Evolutionary conservation across 2,797 vertebrate genomes (phyloP), one percentile per base, ranked within the genome.

Genomic region (Anisognathus igniventris): DNA sequence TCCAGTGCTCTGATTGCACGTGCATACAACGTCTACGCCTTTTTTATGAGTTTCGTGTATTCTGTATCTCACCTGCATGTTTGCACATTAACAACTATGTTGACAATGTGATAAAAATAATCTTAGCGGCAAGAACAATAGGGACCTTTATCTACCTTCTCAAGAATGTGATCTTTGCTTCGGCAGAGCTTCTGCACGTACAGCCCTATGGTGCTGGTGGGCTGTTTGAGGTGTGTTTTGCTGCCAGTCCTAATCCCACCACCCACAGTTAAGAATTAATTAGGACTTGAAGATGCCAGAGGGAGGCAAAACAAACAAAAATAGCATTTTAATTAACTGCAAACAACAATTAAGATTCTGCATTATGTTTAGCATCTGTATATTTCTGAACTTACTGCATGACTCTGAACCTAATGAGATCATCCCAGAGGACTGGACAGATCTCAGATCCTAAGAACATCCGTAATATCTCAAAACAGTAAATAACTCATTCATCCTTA

Each of bases 251-350:
- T 86, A 92, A 95, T 86, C 94, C 94, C 94, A 92, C 95, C 88
- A 84, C 96, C 92, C 94, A 94, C 93, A 86, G 93, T 62, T 93
- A 42, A 70, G 95, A 95, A 88, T 75, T 96, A 96, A 96, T 96
- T 96, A 95, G 90, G 64, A 45, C 17, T 56, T 66, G 76, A 88
- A 78, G 51, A 64, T 84, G 94, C 93, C 92, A 95, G 80, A 94
- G 93, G 94, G 92, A 94, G 56, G 83, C 79, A 95, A 96, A 95
- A 24, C 90, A 96, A 95, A 93, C 76, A 95, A 94, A 96, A 95
- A 90, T 82, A 96, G 90, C 73, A 86, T 73, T 95, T 95, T 95
- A 92, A 96, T 95, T 95, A 96, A 92, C 88, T 70, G 74, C 68
- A 96, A 96, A 96, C 94, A 94, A 88, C 84, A 93, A 94, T 96